phyloP scores from a whole-genome alignment of 1,140 invertebrate species.

The Grapholita molesta region DNA sequence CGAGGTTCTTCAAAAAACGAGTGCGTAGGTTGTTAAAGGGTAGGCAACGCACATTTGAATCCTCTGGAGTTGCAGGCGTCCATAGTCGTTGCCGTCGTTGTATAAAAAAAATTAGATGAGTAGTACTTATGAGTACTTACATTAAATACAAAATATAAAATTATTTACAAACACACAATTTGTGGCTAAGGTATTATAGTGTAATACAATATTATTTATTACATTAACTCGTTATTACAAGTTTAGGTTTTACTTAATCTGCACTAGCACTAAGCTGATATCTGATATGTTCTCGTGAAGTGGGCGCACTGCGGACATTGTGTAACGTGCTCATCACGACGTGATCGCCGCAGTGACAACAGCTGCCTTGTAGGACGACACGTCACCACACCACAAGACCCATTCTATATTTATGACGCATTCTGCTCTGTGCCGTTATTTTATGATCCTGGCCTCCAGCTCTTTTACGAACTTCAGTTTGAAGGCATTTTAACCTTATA shows the following conservation, averaged over 20 bases:
- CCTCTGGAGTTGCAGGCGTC: too few species aligned
- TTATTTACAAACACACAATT: too few species aligned
- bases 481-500: too few species aligned
- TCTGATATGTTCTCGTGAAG: background rate
- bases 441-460: background rate
- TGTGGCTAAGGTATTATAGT: too few species aligned
- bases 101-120: too few species aligned
- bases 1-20: too few species aligned
- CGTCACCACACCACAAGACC: background rate
- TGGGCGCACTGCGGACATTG: slow-evolving; percentile 28
- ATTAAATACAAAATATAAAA: too few species aligned
- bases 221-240: too few species aligned
- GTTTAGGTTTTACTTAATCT: background rate
- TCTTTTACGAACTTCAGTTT: background rate
- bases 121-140: too few species aligned
- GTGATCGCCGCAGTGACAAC: background rate
- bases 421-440: background rate
- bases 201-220: background rate
- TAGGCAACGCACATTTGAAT: too few species aligned
- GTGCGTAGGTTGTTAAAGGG: too few species aligned
- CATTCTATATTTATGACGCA: slow-evolving; percentile 7
- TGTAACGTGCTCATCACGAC: slow-evolving; percentile 20
- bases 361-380: slow-evolving; percentile 6
- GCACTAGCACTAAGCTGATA: background rate
- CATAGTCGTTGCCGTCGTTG: too few species aligned